Conservation (phyloP, 64 coral and sea anemone species). For the Orbicella faveolata region DNA sequence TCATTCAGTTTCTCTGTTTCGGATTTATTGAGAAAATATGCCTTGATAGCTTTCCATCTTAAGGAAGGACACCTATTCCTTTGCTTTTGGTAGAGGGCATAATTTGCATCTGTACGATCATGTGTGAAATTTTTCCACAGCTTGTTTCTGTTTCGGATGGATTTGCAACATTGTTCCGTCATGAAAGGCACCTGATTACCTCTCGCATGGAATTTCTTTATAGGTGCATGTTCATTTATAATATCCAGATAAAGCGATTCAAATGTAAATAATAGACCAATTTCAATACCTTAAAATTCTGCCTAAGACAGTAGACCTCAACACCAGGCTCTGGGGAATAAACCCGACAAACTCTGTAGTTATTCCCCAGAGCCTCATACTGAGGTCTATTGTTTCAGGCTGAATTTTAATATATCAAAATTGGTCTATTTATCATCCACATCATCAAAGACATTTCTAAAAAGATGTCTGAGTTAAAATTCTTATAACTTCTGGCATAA, state of each 20-base stretch:
- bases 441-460: constrained; percentile 60
- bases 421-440: constrained; percentile 33
- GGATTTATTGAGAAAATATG: constrained; percentile 47
- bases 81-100: constrained; percentile 36
- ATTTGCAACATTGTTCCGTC: constrained; percentile 57
- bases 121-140: constrained; percentile 59
- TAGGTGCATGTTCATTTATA: constrained; percentile 49
- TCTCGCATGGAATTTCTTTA: constrained; percentile 47
- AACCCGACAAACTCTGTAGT: no score
- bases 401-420: no score
- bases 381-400: no score
- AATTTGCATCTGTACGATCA: constrained; percentile 58
- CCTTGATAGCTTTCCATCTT: constrained; percentile 44
- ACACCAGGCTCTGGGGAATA: no score
- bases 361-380: no score
- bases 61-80: constrained; percentile 47
- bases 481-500: constrained; percentile 32
- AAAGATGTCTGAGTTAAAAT: constrained; percentile 45
- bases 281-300: no score
- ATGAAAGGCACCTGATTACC: constrained; percentile 40
- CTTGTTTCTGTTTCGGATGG: constrained; percentile 48
- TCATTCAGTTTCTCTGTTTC: constrained; percentile 24
- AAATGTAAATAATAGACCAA: constrained; percentile 29
- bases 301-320: no score
- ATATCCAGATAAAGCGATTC: constrained; percentile 45